phyloP scores from a whole-genome alignment of 2,888 invertebrate species.

The Sicus ferrugineus region DNA sequence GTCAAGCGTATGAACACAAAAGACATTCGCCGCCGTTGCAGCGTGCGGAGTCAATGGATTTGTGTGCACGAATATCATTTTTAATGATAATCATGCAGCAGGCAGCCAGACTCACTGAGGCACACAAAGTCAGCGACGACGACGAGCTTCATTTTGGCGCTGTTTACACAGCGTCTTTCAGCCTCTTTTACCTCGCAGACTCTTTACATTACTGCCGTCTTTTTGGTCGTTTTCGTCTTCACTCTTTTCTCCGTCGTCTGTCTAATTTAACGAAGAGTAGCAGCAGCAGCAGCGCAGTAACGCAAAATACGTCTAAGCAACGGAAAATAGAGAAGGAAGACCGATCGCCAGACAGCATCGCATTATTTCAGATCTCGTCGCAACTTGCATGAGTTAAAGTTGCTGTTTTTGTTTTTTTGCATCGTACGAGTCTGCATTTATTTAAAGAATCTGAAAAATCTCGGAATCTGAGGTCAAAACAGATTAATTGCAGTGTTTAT shows the following conservation, averaged over 20 bases:
- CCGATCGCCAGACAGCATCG: background rate
- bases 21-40: slow-evolving; percentile 9
- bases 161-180: slow-evolving; percentile 16
- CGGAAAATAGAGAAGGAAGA: background rate
- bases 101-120: background rate
- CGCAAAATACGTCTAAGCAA: background rate
- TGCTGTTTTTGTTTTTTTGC: background rate
- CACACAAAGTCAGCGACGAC: no score
- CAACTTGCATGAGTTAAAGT: background rate
- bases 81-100: slow-evolving; percentile 29
- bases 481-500: slow-evolving; percentile 19
- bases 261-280: background rate
- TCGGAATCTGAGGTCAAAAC: slow-evolving; percentile 4
- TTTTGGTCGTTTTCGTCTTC: no score
- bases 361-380: background rate
- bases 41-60: background rate
- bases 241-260: background rate
- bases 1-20: slow-evolving; percentile 18
- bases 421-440: background rate
- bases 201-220: no score
- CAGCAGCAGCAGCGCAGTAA: background rate
- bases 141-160: slow-evolving; percentile 7
- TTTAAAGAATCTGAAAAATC: slow-evolving; percentile 6
- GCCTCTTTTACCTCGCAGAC: no score
- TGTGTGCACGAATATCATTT: slow-evolving; percentile 29